phyloP scores from a whole-genome alignment of 2,888 invertebrate genomes.

The Netelia fuscicornis region DNA sequence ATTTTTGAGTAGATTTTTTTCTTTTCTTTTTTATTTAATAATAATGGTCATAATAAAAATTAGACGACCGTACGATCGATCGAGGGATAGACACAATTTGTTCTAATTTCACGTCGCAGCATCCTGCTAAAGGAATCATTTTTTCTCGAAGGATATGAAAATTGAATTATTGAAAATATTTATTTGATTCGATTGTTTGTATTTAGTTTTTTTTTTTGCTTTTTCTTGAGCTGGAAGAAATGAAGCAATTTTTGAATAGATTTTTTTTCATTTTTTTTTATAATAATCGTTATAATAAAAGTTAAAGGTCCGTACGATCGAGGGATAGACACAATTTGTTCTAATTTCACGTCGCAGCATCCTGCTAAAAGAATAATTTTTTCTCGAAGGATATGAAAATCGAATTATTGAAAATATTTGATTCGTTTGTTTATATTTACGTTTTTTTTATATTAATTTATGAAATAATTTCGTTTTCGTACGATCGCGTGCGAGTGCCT shows the following conservation, averaged over 20 bases:
- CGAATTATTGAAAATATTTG: too few relatives aligned
- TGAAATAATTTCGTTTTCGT: neutral
- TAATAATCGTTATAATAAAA: too few relatives aligned
- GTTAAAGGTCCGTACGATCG: neutral
- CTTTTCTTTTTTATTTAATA: conserved; percentile 41
- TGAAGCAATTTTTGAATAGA: conserved; percentile 37
- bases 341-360: conserved; percentile 51
- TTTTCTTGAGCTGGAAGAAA: neutral
- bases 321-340: conserved; percentile 20
- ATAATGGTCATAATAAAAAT: too few relatives aligned
- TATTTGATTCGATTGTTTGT: too few relatives aligned
- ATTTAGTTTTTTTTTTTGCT: neutral
- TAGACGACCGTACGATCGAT: neutral
- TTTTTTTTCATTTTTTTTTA: conserved; percentile 44
- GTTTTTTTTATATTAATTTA: neutral
- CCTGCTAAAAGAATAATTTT: neutral
- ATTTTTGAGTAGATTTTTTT: conserved; percentile 51
- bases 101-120: conserved; percentile 56
- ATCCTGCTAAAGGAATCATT: neutral
- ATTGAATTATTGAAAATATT: too few relatives aligned
- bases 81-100: neutral
- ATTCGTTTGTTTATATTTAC: too few relatives aligned
- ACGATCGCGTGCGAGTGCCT: neutral
- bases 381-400: too few relatives aligned
- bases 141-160: too few relatives aligned